Percentiles rank a stretch among this genome's conserved stretches.
Conservation (phyloP, 1,140 invertebrate genomes). For the Phymorhynchus buccinoides region DNA sequence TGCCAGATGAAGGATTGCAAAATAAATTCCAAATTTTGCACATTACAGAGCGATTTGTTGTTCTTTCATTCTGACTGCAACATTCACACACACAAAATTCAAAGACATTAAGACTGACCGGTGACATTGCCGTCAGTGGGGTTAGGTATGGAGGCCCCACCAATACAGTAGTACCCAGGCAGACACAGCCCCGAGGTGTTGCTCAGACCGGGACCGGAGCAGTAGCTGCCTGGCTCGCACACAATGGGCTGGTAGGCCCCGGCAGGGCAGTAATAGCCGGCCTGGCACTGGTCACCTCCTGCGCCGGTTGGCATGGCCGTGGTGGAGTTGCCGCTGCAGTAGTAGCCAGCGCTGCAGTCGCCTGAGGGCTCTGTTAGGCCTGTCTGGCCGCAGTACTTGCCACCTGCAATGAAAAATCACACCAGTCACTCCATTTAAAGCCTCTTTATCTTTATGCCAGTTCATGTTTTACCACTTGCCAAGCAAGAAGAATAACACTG, state of each 20-base stretch:
- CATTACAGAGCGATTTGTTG: no score
- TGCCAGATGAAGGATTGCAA: no score
- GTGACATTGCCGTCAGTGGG: conserved; percentile 68
- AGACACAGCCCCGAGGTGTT: conserved; percentile 58
- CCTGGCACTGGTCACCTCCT: conserved; percentile 54
- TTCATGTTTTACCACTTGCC: no score
- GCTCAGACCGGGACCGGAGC: conserved; percentile 58
- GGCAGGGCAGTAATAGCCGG: conserved; percentile 61
- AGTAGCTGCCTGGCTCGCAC: conserved; percentile 64
- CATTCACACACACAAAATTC: no score
- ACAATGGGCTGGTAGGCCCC: conserved; percentile 57
- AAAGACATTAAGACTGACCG: conserved; percentile 55
- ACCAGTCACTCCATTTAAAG: no score
- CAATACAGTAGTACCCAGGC: conserved; percentile 65
- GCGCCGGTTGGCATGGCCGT: conserved; percentile 53
- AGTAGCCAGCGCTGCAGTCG: conserved; percentile 63
- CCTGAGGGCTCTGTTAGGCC: conserved; percentile 58
- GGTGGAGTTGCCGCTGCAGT: conserved; percentile 59
- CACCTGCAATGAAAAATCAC: conserved; percentile 47
- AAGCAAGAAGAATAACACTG: no score
- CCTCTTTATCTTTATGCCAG: no score
- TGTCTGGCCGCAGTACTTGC: conserved; percentile 58
- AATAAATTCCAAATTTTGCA: no score
- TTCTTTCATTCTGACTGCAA: no score
- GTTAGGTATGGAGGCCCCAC: conserved; percentile 57